Conservation (phyloP, 2,797 vertebrate genomes). For the Oceanodroma leucorhoa region DNA sequence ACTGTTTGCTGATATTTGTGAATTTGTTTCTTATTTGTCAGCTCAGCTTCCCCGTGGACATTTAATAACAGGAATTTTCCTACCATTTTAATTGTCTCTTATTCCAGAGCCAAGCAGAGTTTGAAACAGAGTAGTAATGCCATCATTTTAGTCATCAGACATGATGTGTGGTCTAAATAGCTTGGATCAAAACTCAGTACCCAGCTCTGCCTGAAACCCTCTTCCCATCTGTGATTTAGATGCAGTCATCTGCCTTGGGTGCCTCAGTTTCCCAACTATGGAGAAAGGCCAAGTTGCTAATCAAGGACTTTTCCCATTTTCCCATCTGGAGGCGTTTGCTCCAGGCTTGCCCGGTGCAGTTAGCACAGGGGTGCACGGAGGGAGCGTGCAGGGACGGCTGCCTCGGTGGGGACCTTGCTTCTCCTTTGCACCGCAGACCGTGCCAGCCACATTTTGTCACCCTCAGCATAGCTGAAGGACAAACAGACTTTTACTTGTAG, state of each 20-base stretch:
- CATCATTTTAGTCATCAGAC: constrained; percentile 17
- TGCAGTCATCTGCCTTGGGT: not conserved
- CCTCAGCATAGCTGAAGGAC: not conserved
- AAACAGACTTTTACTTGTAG: not conserved
- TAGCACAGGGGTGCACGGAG: not conserved
- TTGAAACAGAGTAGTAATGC: not conserved
- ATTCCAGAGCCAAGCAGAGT: constrained; percentile 4
- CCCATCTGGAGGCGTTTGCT: not conserved
- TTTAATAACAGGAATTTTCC: constrained; percentile 6
- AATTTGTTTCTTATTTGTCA: not conserved
- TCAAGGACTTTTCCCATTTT: not conserved
- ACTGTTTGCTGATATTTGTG: not conserved
- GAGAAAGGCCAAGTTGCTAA: not conserved
- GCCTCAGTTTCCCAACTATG: constrained; percentile 39
- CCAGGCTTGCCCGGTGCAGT: not conserved
- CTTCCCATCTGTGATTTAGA: not conserved
- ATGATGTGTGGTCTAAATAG: not conserved
- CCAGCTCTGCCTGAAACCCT: not conserved
- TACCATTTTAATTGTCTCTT: not conserved
- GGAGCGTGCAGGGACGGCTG: not conserved
- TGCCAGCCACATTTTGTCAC: not conserved
- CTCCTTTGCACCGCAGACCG: not conserved
- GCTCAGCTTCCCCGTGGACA: not conserved
- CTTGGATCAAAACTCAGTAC: not conserved
- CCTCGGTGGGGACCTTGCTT: not conserved